Percentiles rank a stretch among this genome's conserved stretches.
These are phyloP conservation scores for Anguilla marmorata DNA, from an alignment of 2,797 vertebrate species.

Conservation along the genomic window DNA sequence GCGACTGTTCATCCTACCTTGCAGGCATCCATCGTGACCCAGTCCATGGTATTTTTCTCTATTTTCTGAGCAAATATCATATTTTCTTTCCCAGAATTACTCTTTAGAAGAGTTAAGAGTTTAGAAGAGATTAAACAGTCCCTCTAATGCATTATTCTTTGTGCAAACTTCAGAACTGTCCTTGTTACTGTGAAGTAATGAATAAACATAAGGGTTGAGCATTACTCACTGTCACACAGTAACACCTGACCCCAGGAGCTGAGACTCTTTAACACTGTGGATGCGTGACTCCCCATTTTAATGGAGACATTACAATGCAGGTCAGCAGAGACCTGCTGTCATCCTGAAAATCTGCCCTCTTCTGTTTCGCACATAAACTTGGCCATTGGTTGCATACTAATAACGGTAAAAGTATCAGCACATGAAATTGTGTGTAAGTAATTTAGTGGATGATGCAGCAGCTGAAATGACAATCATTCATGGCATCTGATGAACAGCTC, in stretches of 20 bases:
- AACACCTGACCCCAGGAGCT: neutral
- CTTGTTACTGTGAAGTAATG: neutral
- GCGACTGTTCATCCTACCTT: neutral
- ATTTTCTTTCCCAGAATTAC: neutral
- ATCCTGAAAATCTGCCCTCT: neutral
- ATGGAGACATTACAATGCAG: slow-evolving; percentile 11
- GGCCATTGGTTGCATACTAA: neutral
- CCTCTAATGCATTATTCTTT: neutral
- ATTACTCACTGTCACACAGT: slow-evolving; percentile 20
- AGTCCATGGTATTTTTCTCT: neutral
- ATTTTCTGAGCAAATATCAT: neutral
- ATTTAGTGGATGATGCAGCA: neutral
- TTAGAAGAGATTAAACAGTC: neutral
- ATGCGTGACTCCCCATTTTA: neutral
- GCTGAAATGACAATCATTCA: neutral
- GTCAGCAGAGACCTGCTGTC: neutral
- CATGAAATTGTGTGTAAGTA: neutral
- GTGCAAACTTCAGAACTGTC: neutral
- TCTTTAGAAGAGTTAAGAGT: neutral
- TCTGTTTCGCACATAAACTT: neutral
- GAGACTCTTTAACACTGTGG: slow-evolving; percentile 8
- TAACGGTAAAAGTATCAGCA: neutral
- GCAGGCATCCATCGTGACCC: neutral
- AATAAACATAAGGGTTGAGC: neutral
- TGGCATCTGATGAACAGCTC: neutral